These are phyloP conservation scores for Macroglossus sobrinus DNA, from an alignment of 2,113 vertebrate species.

Conservation along the genomic window DNA sequence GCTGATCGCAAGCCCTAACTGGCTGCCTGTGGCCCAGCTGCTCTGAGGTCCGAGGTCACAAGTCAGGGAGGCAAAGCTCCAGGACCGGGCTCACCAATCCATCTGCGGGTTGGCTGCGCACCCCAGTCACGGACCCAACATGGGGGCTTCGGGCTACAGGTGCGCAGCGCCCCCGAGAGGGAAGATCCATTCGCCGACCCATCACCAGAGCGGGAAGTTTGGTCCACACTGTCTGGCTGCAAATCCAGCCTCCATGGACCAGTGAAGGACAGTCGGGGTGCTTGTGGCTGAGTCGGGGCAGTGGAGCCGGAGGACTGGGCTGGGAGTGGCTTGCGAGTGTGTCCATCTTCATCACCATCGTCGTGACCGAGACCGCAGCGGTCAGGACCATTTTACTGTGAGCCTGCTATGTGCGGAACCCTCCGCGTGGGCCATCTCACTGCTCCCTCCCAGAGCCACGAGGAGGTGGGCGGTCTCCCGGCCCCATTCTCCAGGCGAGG, in stretches of 20 bases:
- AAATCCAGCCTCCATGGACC: rapidly evolving
- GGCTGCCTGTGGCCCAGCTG: too few relatives aligned
- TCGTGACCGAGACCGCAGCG: rapidly evolving
- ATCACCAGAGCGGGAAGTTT: rapidly evolving
- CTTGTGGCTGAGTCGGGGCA: rapidly evolving
- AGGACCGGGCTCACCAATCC: background rate
- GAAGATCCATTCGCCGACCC: background rate
- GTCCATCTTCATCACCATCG: rapidly evolving
- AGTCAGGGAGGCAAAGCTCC: too few relatives aligned
- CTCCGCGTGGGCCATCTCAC: background rate
- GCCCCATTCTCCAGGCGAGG: background rate
- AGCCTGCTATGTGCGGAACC: background rate
- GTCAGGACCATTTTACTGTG: background rate
- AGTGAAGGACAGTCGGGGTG: background rate
- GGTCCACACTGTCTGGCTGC: background rate
- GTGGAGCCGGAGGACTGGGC: background rate
- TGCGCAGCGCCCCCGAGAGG: rapidly evolving
- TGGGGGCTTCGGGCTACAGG: background rate
- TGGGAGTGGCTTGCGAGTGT: too few relatives aligned
- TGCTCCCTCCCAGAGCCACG: too few relatives aligned
- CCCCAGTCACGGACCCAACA: rapidly evolving
- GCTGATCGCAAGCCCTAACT: background rate
- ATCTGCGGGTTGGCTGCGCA: background rate
- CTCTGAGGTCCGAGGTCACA: background rate
- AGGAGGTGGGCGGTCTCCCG: background rate